Evolutionary conservation across 2,888 invertebrate species (phyloP).

Genomic region (Eristalis pertinax): DNA sequence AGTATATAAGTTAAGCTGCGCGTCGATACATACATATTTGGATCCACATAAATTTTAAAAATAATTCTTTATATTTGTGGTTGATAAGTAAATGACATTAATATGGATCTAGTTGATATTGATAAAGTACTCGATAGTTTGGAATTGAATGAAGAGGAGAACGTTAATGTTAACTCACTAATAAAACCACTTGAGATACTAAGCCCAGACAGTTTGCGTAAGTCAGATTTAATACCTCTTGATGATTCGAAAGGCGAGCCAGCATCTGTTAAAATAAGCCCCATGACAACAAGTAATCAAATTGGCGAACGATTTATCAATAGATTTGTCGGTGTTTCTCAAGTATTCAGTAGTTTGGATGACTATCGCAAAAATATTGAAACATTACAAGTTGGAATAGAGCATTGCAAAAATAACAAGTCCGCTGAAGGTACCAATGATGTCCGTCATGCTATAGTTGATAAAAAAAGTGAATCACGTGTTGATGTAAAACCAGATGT

Average conservation of each 20-base stretch:
- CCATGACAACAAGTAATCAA: neutral
- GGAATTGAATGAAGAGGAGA: slow-evolving; percentile 86
- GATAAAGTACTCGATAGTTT: slow-evolving; percentile 93
- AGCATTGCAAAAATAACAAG: slow-evolving; percentile 32
- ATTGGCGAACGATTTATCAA: slow-evolving; percentile 75
- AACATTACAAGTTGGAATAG: slow-evolving; percentile 73
- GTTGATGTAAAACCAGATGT: neutral
- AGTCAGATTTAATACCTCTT: slow-evolving; percentile 1
- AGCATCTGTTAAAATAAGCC: neutral
- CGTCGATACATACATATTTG: neutral
- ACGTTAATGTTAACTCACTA: slow-evolving; percentile 4
- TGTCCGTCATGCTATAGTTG: slow-evolving; percentile 72
- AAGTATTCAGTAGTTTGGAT: slow-evolving; percentile 85
- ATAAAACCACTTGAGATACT: slow-evolving; percentile 18
- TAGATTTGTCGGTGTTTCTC: slow-evolving; percentile 83
- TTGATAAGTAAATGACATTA: slow-evolving; percentile 21
- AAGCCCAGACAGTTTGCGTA: neutral
- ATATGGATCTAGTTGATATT: slow-evolving; percentile 85
- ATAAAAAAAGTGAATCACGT: neutral
- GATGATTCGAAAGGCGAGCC: neutral
- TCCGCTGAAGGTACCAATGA: slow-evolving; percentile 67
- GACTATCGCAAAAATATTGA: slow-evolving; percentile 82
- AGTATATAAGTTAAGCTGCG: neutral
- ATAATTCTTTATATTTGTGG: neutral
- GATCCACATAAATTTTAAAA: neutral